These are phyloP conservation scores for Phymorhynchus buccinoides DNA, from an alignment of 1,140 invertebrate species.

Conservation along the genomic window DNA sequence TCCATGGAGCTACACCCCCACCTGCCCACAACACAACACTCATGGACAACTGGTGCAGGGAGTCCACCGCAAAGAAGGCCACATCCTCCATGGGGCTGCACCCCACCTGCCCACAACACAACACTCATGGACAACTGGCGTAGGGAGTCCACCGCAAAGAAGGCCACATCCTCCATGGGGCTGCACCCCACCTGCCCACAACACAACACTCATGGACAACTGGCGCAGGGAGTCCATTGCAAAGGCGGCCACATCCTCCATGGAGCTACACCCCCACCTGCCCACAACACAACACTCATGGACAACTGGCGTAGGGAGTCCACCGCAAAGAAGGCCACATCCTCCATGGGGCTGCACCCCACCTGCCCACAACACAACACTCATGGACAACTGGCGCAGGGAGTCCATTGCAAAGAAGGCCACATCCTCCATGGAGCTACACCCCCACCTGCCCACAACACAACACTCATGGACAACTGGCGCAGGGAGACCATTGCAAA, in stretches of 20 bases:
- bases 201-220: conserved; percentile 97
- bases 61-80: conserved; percentile 98
- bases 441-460: conserved; percentile 82
- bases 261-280: conserved; percentile 89
- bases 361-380: conserved; percentile 74
- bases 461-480: conserved; percentile 98
- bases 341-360: conserved; percentile 95
- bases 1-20: conserved; percentile 94
- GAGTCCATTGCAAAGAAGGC: conserved; percentile 99
- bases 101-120: conserved; percentile 79
- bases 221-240: conserved; percentile 97
- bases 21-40: conserved; percentile 79
- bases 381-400: conserved; percentile 96
- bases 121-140: conserved; percentile 98
- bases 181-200: conserved; percentile 85
- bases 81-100: conserved; percentile 97
- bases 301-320: conserved; percentile 97
- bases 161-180: conserved; percentile 95
- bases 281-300: conserved; percentile 86
- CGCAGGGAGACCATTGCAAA: conserved; percentile 98
- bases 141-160: conserved; percentile 98
- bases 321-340: conserved; percentile 97
- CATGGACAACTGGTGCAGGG: conserved; percentile 95
- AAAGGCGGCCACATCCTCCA: conserved; percentile 98
- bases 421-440: conserved; percentile 95